Conservation (phyloP, 2,113 vertebrate species). For the Phrynosoma blainvillii region DNA sequence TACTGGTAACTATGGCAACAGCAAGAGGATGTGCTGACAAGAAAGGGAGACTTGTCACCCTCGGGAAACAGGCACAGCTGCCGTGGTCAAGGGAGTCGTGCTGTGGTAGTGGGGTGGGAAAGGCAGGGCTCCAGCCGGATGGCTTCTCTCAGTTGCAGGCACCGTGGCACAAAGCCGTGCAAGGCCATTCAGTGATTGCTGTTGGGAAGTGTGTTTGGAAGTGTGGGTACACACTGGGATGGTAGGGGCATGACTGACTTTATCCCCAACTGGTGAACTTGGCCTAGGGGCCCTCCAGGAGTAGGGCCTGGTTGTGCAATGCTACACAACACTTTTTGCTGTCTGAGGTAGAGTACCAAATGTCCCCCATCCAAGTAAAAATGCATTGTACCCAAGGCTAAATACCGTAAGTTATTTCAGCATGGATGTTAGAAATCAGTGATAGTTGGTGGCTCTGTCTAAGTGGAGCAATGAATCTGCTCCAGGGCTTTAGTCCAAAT, state of each 20-base stretch:
- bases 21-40: constrained; percentile 15
- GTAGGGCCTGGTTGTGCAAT: neutral
- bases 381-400: neutral
- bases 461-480: too few relatives aligned
- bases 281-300: neutral
- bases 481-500: too few relatives aligned
- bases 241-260: neutral
- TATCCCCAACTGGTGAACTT: neutral
- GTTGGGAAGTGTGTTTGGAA: neutral
- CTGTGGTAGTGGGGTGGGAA: rapidly evolving
- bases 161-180: neutral
- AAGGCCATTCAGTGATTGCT: neutral
- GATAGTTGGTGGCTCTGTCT: too few relatives aligned
- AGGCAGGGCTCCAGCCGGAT: neutral
- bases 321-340: neutral
- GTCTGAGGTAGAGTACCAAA: neutral
- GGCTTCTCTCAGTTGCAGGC: neutral
- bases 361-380: neutral
- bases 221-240: neutral
- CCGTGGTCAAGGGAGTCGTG: neutral
- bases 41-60: constrained; percentile 10
- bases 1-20: neutral
- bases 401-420: neutral
- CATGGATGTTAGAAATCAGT: neutral
- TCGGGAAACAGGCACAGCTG: neutral